Evolutionary conservation across 2,888 invertebrate genomes (phyloP), one percentile per base, ranked within the genome.

Genomic region (Steinernema scapterisci): DNA sequence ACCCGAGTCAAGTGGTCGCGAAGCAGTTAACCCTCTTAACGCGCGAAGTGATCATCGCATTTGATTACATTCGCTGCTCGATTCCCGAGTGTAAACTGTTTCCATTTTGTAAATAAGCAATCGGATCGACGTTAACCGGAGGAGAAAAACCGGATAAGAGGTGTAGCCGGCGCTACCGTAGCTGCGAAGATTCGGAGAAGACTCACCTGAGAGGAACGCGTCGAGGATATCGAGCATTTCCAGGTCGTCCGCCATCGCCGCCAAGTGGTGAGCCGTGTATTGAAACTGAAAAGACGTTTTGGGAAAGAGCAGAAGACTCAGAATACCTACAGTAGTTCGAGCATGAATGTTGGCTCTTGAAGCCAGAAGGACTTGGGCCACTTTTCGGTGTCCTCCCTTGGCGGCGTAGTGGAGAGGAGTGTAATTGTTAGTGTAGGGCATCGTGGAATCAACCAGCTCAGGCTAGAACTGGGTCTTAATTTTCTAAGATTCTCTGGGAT

Each of bases 41-140:
- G 63, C 63, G 63, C 63, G 63, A 63, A 27, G 63, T 27, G 63
- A 63, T 31, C 63, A 27, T 63, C 48, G 48, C 48, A 16, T 48
- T 52, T 63, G 63, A 63, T 63, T 63, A 63, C 63, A 63, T 63
- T 63, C 63, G 63, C 21, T 19, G 48, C 48, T 16, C 48, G 48
- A 38, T 19, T 5, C 48, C 31, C 63, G 31, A 63, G 63, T 63
- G 63, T 63, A 63, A 63, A 63, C 63, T 63, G 63, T 63, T 63
- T 63, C 63, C 63, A 31, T 63, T 63, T 63, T 63, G 63, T 63
- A 63, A 63, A 31, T 63, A 63, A 25, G 63, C 63, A 27, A 63
- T 63, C 63, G 38, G 38, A 38, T 38, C 38, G 19, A 27, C 27
- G 63, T 63, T 63, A 63, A 63, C 27, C 31, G 54, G 19, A 9